Evolutionary conservation across 2,113 vertebrate genomes (phyloP).

Genomic region (Cyphomyrus discorhynchus): DNA sequence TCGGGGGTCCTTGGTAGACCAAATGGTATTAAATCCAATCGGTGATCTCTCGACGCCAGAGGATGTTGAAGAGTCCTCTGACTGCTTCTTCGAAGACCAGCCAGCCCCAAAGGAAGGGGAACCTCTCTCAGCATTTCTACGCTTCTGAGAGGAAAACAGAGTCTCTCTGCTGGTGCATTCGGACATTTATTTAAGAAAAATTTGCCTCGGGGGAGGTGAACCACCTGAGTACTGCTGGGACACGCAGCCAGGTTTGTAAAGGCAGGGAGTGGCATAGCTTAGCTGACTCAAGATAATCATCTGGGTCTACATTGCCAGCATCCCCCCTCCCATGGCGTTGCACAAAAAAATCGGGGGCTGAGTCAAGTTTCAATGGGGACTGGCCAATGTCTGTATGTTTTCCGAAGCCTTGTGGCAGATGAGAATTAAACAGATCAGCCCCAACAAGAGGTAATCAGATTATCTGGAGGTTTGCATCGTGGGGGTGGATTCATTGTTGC

Average conservation of each 20-base stretch:
- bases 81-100: constrained; percentile 18
- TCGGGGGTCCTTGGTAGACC: neutral
- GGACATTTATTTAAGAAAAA: neutral
- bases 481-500: neutral
- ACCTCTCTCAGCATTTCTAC: neutral
- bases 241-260: neutral
- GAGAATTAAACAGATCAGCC: neutral
- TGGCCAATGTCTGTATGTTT: neutral
- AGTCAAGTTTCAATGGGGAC: neutral
- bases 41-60: neutral
- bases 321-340: neutral
- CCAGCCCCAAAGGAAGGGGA: constrained; percentile 21
- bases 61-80: constrained; percentile 14
- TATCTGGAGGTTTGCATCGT: neutral
- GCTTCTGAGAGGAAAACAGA: constrained; percentile 17
- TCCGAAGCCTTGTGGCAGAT: neutral
- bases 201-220: neutral
- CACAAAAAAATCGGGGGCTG: neutral
- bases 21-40: neutral
- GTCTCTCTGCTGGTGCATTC: neutral
- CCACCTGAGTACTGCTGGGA: constrained; percentile 4
- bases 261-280: neutral
- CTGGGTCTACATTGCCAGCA: neutral
- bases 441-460: neutral
- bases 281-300: constrained; percentile 14